Evolutionary conservation across 2,797 vertebrate species (phyloP), one percentile per base, ranked within the genome.

Genomic region (Meda fulgida): DNA sequence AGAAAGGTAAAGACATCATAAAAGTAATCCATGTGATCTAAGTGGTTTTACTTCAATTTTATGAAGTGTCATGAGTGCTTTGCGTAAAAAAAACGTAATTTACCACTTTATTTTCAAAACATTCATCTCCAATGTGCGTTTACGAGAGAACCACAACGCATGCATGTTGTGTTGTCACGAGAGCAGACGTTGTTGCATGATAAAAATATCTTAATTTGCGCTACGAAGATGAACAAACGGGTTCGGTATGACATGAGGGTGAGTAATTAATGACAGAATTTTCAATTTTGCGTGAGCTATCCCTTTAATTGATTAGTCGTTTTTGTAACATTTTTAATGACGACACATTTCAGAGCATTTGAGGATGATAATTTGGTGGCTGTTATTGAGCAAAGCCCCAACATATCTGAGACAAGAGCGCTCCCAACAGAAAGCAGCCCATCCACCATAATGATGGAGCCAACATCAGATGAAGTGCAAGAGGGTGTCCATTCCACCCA

Each of bases 361-460:
- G 95, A 96, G 88, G 94, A 95, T 19, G 96, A 96, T 8, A 93
- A 94, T n/a, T 92, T 93, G 46, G 89, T 95, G 71, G 93, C 91
- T 3, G 94, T 95, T 83, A 93, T 94, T 19, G 94, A 95, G 63
- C 95, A 95, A 91, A 94, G 92, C 70, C 92, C 93, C 31, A 92
- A 94, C 79, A 93, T 90, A 0, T 93, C 93, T 2, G 91, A 94
- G 82, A 93, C 92, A 6, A 82, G 89, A 60, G 93, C 94, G 8
- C 87, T 90, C 51, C 93, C 92, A 34, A 88, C 92, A 9, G 90
- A 91, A 9, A 87, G 89, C 19, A 91, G 90, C 43, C 89, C 93
- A 73, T 93, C 94, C 67, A 92, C 91, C 0, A 91, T 95, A 84
- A 91, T 93, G 89, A 92, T 94, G 86, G 94, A 95, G 75, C 91